Evolutionary conservation across 1,140 invertebrate species (phyloP), one percentile per base, ranked within the genome.

Genomic region (Sweltsa coloradensis): DNA sequence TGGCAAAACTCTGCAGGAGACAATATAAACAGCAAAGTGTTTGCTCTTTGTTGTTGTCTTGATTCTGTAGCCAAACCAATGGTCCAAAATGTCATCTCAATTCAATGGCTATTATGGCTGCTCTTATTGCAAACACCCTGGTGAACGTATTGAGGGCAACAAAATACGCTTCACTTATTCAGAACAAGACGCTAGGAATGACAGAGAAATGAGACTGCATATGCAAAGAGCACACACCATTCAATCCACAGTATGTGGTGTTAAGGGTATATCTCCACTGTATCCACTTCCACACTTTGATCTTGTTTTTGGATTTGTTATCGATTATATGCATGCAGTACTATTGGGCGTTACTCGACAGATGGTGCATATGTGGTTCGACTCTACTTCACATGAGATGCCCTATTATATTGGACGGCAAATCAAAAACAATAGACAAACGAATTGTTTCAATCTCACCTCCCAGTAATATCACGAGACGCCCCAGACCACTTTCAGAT

Each of bases 41-140:
- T 21, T 47, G 18, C 41, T 4, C 18, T 40, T n/a, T 24, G 21
- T 18, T 19, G 45, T 3, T 39, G 34, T 7, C 41, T 34, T 41
- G 45, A 47, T 47, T 25, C 41, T 9, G 14, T 22, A n/a, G 45
- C 45, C 13, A 47, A 47, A 18, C 4, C 18, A 9, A 22, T 47
- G 18, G 37, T 47, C 25, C 25, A 25, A 6, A 47, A 47, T 26
- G 27, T 47, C 27, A 41, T n/a, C 18, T 13, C 42, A 34, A 34
- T 44, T 37, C 26, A 44, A 44, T 44, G 42, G 42, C 13, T 9
- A 42, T 5, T 16, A 34, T 36, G 44, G 44, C n/a, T 46, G 44
- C 31, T 34, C 13, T 19, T 19, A n/a, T 21, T 46, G 44, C 31
- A 19, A 46, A 40, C 7, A 5, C 13, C 7, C 7, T 19, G 44